Conservation (phyloP, 1,140 invertebrate species). For the Danaus plexippus region DNA sequence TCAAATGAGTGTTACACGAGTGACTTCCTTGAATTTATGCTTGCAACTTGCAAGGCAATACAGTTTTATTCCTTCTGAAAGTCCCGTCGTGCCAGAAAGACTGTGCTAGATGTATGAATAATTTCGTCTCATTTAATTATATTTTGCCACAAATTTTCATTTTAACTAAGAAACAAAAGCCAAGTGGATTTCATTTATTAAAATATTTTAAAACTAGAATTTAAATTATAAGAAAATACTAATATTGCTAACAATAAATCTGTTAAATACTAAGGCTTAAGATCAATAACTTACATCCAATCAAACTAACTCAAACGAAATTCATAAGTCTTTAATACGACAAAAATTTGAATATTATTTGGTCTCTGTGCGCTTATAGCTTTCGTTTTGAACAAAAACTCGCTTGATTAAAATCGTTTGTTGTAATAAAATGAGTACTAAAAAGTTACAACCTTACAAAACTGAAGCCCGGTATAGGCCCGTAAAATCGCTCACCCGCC, state of each 20-base stretch:
- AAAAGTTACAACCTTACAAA: conserved; percentile 68
- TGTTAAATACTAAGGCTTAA: conserved; percentile 35
- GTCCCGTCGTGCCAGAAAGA: no score
- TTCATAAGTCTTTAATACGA: conserved; percentile 54
- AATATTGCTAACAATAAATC: conserved; percentile 15
- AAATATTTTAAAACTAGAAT: no score
- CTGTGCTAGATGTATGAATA: no score
- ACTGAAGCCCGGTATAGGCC: conserved; percentile 52
- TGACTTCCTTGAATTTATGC: conserved; percentile 39
- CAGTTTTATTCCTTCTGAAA: conserved; percentile 30
- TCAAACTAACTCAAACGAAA: conserved; percentile 43
- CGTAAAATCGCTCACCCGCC: conserved; percentile 62
- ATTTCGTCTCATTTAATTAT: no score
- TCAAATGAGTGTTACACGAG: conserved; percentile 52
- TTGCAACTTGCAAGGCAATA: conserved; percentile 27
- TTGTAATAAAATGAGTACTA: conserved; percentile 69
- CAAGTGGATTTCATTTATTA: no score
- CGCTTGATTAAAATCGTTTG: conserved; percentile 72
- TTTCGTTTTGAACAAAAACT: conserved; percentile 62
- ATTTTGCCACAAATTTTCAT: no score
- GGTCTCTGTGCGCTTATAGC: conserved; percentile 54
- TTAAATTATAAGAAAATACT: no score
- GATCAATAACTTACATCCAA: conserved; percentile 35
- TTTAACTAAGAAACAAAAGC: no score
- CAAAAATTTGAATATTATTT: conserved; percentile 62